Conservation (phyloP, 2,888 invertebrate species). For the Patella depressa region DNA sequence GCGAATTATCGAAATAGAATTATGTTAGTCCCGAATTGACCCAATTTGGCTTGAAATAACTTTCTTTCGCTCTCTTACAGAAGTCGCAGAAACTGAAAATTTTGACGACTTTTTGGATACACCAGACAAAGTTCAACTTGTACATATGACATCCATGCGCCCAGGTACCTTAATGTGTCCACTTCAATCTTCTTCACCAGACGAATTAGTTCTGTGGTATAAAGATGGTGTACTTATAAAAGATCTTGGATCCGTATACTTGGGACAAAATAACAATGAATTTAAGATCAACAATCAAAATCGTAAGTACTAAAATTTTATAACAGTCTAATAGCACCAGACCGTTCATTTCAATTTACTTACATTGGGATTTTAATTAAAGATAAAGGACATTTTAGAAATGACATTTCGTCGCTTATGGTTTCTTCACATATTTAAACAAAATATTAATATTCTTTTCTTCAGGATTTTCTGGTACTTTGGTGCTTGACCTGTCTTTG, state of each 20-base stretch:
- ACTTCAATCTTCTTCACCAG: constrained; percentile 38
- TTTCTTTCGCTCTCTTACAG: not conserved
- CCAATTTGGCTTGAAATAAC: not conserved
- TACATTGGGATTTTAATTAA: no score
- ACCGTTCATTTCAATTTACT: no score
- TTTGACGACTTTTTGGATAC: not conserved
- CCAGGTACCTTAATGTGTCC: constrained; percentile 40
- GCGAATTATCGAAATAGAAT: no score
- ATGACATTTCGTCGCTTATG: no score
- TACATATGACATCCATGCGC: constrained; percentile 32
- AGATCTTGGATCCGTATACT: not conserved
- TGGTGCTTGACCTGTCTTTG: constrained; percentile 33
- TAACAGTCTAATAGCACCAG: no score
- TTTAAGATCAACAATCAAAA: not conserved
- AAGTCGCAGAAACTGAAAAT: not conserved
- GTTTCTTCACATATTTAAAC: not conserved
- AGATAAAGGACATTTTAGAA: no score
- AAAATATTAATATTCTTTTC: not conserved
- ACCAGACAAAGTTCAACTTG: constrained; percentile 17
- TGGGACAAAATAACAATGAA: no score
- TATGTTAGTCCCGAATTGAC: constrained; percentile 24
- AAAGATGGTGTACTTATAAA: constrained; percentile 51
- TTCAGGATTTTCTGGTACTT: constrained; percentile 32
- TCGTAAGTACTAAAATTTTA: no score
- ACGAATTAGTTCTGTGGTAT: constrained; percentile 55